Percentiles rank a stretch among this genome's conserved stretches.
These are phyloP conservation scores for Onychorhynchus coronatus DNA, from an alignment of 2,113 vertebrate species.

Conservation along the genomic window DNA sequence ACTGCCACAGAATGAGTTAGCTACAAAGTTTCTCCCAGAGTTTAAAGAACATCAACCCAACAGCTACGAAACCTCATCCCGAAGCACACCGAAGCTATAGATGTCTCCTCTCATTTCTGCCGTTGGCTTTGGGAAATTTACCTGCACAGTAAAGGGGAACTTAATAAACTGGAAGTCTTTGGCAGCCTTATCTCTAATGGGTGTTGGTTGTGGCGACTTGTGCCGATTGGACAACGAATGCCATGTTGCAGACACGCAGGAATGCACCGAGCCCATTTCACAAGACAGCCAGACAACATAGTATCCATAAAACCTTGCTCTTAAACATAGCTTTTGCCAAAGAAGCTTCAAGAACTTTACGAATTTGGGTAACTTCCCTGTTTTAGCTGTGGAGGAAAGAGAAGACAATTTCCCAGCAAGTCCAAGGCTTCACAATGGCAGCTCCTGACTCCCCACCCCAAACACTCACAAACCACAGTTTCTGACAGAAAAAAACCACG, in stretches of 20 bases:
- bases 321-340: neutral
- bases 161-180: neutral
- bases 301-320: neutral
- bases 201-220: neutral
- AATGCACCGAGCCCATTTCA: neutral
- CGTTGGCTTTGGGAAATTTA: neutral
- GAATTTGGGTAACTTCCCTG: neutral
- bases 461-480: neutral
- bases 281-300: neutral
- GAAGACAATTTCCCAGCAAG: neutral
- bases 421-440: neutral
- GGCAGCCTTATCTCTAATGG: neutral
- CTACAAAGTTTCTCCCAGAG: neutral
- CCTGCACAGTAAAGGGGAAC: neutral
- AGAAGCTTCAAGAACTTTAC: neutral
- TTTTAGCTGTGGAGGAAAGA: neutral
- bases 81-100: fast-evolving
- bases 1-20: fast-evolving
- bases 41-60: neutral
- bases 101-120: neutral
- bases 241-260: neutral
- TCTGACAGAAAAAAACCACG: neutral
- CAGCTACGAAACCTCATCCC: neutral
- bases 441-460: neutral
- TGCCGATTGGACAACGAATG: neutral